Conservation (phyloP, 2,797 vertebrate genomes). For the Sebastes jordani region DNA sequence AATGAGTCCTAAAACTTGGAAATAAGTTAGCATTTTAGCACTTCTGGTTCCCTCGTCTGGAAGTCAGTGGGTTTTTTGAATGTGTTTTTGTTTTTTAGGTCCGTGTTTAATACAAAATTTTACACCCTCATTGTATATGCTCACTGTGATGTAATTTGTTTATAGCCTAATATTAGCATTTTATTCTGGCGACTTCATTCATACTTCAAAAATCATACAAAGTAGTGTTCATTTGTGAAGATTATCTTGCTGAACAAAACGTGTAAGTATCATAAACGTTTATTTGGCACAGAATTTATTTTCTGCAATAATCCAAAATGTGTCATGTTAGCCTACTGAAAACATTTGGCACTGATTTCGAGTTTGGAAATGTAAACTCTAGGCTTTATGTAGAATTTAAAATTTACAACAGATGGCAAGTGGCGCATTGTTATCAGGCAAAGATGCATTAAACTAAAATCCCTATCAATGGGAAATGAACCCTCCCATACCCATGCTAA, state of each 20-base stretch:
- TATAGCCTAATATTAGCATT: neutral
- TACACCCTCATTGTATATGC: neutral
- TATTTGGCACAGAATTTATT: no score
- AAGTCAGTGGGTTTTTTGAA: neutral
- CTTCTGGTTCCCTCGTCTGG: neutral
- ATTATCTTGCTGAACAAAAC: no score
- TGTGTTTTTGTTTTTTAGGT: no score
- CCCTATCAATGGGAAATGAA: neutral
- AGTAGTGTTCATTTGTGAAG: no score
- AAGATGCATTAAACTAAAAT: neutral
- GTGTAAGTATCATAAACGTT: no score
- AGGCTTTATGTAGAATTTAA: neutral
- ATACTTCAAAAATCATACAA: no score
- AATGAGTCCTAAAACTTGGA: neutral
- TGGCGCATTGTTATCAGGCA: neutral
- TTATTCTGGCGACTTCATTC: neutral
- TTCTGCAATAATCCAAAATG: no score
- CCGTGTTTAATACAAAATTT: neutral
- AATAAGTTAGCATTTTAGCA: neutral
- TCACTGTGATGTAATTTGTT: neutral
- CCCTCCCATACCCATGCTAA: neutral
- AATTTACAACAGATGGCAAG: neutral
- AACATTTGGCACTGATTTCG: neutral
- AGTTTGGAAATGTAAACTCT: no score
- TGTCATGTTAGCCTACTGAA: neutral